Conservation (phyloP, 2,797 vertebrate species). For the Cephalopachus bancanus region DNA sequence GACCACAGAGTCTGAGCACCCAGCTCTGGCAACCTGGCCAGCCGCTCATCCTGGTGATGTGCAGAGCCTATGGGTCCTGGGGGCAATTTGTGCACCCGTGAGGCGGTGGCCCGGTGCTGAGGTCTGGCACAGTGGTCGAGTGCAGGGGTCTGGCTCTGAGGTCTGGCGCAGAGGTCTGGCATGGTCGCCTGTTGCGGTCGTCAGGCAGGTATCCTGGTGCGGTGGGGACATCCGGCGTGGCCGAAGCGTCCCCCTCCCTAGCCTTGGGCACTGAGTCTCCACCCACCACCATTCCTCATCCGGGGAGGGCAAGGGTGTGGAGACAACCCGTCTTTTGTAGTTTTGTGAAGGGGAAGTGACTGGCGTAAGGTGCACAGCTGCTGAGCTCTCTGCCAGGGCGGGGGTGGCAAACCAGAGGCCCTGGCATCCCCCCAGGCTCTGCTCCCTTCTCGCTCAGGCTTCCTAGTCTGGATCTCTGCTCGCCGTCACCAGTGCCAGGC, state of each 20-base stretch:
- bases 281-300: neutral
- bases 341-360: neutral
- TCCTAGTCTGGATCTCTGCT: neutral
- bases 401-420: neutral
- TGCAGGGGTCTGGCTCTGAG: neutral
- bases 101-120: no score
- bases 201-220: neutral
- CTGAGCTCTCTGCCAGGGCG: neutral
- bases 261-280: neutral
- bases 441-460: neutral
- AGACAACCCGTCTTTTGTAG: neutral
- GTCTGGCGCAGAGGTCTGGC: neutral
- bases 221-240: neutral
- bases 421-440: neutral
- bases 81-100: neutral
- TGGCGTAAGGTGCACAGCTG: neutral
- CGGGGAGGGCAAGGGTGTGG: neutral
- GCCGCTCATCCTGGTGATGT: neutral
- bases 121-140: neutral
- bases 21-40: neutral
- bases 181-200: no score
- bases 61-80: neutral
- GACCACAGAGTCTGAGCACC: neutral
- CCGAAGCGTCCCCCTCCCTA: neutral
- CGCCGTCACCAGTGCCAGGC: neutral